Percentiles rank a stretch among this genome's conserved stretches.
These are phyloP conservation scores for Pseudochirops cupreus DNA, from an alignment of 2,797 vertebrate species.

Conservation along the genomic window DNA sequence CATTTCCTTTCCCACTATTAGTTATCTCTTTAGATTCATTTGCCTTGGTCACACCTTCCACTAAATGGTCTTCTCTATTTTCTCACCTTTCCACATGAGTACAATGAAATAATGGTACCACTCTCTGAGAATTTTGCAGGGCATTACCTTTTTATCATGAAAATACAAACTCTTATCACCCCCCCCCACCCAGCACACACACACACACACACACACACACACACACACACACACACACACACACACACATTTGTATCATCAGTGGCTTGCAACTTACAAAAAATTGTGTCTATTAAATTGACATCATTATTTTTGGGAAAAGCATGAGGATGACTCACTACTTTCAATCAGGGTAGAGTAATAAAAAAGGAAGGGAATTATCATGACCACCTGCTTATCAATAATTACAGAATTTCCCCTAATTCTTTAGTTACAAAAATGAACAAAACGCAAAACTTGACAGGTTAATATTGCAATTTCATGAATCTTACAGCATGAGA, in stretches of 20 bases:
- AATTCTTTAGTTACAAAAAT: neutral
- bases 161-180: neutral
- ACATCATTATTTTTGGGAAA: neutral
- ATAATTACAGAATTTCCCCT: neutral
- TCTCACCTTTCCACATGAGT: neutral
- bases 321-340: neutral
- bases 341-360: neutral
- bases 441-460: neutral
- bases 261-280: neutral
- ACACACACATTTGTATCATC: neutral
- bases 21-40: neutral
- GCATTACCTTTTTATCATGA: neutral
- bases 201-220: neutral
- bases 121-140: fast-evolving
- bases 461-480: neutral
- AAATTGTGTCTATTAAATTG: fast-evolving
- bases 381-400: neutral
- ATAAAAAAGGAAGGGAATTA: neutral
- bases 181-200: neutral
- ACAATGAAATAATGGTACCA: neutral
- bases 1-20: neutral
- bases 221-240: neutral
- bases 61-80: neutral
- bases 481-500: neutral
- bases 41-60: neutral